Base-by-base conservation (phyloP, 2,797 vertebrate genomes). In the Alauda arvensis region DNA sequence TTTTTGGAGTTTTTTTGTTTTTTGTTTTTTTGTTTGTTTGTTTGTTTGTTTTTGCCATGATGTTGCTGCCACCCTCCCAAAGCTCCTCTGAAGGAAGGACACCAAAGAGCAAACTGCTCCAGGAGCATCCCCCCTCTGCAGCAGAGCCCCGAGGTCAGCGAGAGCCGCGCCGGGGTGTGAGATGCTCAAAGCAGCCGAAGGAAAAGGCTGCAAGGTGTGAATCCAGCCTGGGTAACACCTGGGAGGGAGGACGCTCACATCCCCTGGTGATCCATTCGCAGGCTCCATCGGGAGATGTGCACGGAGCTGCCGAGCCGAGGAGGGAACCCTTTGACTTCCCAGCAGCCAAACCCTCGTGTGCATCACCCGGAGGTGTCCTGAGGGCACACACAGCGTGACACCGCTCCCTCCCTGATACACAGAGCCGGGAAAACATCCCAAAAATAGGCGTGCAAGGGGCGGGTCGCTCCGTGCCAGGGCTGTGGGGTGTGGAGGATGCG, bases 401-500 rank as follows among this genome's bases (percentile, higher is more conserved):
- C 52, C 46, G 55, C 55, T 29, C 62, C 34, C 59, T 71, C 14
- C 69, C 40, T 14, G 62, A 10, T 46, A 25, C 59, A 6, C 31
- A 7, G 18, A 65, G 31, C 1, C 1, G 8, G 75, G 18, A 74
- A 34, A 81, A 43, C 31, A 53, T 14, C 62, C 49, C 65, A 10
- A 34, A 34, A 69, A 34, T 5, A 31, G 3, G 0, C 0, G 5
- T 29, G 28, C 34, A 3, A 2, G 51, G 42, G 18, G 12, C 33
- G 12, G 25, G 8, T 6, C 26, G 4, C 17, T 16, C 77, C 6
- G 10, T 25, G 39, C 56, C 18, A 33, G 51, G 76, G 40, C 28
- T 40, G 25, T 4, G 10, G 24, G 10, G 29, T 0, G 0, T 2
- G 34, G 18, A 49, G 70, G 46, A 20, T 3, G 5, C 0, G 0